Base-by-base conservation (phyloP, 2,797 vertebrate genomes). In the Ficedula albicollis region DNA sequence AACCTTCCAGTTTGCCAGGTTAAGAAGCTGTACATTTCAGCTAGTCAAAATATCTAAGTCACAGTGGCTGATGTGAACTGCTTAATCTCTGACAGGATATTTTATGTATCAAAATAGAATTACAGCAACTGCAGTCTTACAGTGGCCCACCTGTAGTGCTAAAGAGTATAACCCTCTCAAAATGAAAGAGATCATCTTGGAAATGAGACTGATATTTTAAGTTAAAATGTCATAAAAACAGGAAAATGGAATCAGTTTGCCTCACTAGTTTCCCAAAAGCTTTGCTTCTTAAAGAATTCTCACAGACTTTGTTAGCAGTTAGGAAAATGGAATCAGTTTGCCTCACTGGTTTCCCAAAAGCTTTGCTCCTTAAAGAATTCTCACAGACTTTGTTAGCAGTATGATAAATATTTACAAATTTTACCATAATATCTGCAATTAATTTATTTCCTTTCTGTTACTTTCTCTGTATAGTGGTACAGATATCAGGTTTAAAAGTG, bases 11-110 rank as follows among this genome's bases (percentile, higher is more conserved):
- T 74, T 68, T 75, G 15, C 66, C 38, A 36, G 17, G 11, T 81
- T 54, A 67, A 68, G 52, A 90, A 91, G 13, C 15, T 74, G 16
- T 70, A 32, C 17, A 6, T 67, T 80, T 80, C 51, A 90, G 39
- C 15, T 48, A 46, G 56, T 41, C 32, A 70, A 83, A 80, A 44
- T 48, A 46, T 43, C 25, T 62, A 54, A 82, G 17, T 66, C 26
- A 39, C 3, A 41, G 23, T 56, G 41, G 5, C 15, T 55, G 15
- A 41, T 36, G 7, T 0, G 1, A 34, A 16, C 55, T 1, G 0
- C 51, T 54, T 48, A 67, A 51, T 77, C 11, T 55, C 15, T 84
- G 49, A 59, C 23, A 70, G 15, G 34, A 69, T 25, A 48, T 73
- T 63, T 88, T 62, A 26, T 5, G 1, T 2, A 51, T 84, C 21